Evolutionary conservation across 1,140 invertebrate species (phyloP), one percentile per base, ranked within the genome.

Genomic region (Hycleus phaleratus): DNA sequence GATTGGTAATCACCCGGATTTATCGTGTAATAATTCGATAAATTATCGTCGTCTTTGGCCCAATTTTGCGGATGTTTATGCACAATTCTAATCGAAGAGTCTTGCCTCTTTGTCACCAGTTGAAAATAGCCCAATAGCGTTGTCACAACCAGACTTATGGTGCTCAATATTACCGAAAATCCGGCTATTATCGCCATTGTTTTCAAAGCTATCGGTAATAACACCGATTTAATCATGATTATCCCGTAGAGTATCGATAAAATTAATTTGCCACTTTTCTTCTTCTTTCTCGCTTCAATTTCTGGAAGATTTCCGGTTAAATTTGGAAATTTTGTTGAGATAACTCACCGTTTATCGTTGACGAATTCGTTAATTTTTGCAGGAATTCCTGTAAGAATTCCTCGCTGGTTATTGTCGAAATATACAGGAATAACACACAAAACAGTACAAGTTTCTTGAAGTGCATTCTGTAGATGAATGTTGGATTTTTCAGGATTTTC

Each of bases 151-250:
- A 69, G 49, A 56, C 67, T 67, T 59, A 67, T 53, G 1, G 59
- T 62, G 46, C 69, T 69, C 8, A 71, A 38, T 24, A 71, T 11
- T 3, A 71, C 59, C 5, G 69, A 58, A 42, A 71, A 49, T 42
- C 53, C 61, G 5, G 66, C 53, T 66, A 64, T 69, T 38, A 68
- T 60, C 26, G 71, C 70, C 65, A 72, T 69, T 5, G 65, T 61
- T 59, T 68, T 70, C 32, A 68, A 60, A 7, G 61, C 65, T 12
- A 71, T 26, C 10, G 68, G 65, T 43, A 70, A 66, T n/a, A 73
- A 47, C 9, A 67, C 66, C 8, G 69, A 59, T 57, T 68, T 68
- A n/a, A 71, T 52, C 48, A 69, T 51, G 9, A 71, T 24, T 32
- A 65, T 63, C 7, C 53, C 58, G 7, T 68, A 12, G 2, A 68